phyloP scores from a whole-genome alignment of 2,113 vertebrate genomes.

The Carassius auratus region DNA sequence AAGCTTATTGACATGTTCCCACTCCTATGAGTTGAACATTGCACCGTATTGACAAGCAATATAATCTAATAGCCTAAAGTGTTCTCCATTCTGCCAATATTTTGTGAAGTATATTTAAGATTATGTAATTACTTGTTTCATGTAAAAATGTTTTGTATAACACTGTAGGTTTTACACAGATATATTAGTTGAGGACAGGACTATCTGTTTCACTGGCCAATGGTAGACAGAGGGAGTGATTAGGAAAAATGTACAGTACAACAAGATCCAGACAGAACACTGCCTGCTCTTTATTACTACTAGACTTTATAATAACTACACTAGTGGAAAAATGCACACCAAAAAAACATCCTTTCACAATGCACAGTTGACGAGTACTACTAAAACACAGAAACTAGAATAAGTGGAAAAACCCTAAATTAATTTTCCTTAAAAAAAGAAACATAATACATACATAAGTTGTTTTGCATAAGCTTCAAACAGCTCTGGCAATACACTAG shows the following conservation, averaged over 20 bases:
- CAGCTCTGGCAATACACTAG: background rate
- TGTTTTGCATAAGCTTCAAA: constrained; percentile 8
- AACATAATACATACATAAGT: background rate
- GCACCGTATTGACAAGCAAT: background rate
- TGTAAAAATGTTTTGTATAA: background rate
- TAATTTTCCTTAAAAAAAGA: background rate
- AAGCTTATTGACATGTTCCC: constrained; percentile 19
- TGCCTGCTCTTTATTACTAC: background rate
- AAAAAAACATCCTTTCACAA: background rate
- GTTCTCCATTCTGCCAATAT: background rate
- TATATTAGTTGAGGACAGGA: background rate
- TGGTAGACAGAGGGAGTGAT: background rate
- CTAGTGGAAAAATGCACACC: background rate
- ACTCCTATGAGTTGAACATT: background rate
- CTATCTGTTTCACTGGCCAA: background rate
- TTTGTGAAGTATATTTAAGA: background rate
- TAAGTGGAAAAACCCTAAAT: background rate
- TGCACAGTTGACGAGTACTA: background rate
- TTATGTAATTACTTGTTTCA: background rate
- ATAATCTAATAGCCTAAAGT: background rate
- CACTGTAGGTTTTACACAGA: background rate
- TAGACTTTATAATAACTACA: background rate
- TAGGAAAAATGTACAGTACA: background rate
- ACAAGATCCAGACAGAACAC: background rate
- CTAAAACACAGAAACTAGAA: background rate